Evolutionary conservation across 2,797 vertebrate genomes (phyloP), one percentile per base, ranked within the genome.

Genomic region (Sebastes steindachneri): DNA sequence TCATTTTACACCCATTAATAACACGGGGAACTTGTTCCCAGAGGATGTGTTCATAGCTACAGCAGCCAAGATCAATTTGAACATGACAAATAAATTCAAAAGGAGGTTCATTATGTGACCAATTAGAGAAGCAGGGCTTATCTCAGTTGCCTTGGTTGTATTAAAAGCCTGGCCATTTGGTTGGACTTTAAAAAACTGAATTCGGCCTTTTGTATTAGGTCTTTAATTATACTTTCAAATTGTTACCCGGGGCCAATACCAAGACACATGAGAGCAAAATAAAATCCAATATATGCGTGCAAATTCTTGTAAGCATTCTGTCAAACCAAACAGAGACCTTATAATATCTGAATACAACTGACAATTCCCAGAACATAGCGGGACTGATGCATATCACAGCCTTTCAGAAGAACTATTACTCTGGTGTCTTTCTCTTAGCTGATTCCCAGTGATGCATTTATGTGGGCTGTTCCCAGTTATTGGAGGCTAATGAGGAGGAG

Each of bases 1-100:
- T 94, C 85, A 90, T 94, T 95, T 93, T 93, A 89, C 88, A 92
- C 86, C 86, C 83, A 93, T 92, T 95, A 93, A 93, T 93, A 94
- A 93, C 84, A 91, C 55, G 48, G 85, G 77, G 60, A 87, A 79
- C 59, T 45, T 79, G 66, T 62, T 92, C 91, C 88, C 83, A 75
- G 68, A 83, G 90, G 92, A 93, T 31, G 37, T 68, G 28, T 83
- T 93, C 84, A 83, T 88, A 83, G 79, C 77, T 74, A 45, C 45
- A 77, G 88, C 74, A 75, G 84, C 83, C 75, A 71, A 73, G 82
- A 90, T 91, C 86, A 91, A 86, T 93, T 89, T 90, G 65, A 90
- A 91, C 73, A 86, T 92, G 88, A 90, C 82, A 90, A 90, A 93
- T 92, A 85, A 57, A 90, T 89, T 91, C 79, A 88, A 89, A 89